Evolutionary conservation across 2,113 vertebrate species (phyloP).

Genomic region (Lagopus muta): DNA sequence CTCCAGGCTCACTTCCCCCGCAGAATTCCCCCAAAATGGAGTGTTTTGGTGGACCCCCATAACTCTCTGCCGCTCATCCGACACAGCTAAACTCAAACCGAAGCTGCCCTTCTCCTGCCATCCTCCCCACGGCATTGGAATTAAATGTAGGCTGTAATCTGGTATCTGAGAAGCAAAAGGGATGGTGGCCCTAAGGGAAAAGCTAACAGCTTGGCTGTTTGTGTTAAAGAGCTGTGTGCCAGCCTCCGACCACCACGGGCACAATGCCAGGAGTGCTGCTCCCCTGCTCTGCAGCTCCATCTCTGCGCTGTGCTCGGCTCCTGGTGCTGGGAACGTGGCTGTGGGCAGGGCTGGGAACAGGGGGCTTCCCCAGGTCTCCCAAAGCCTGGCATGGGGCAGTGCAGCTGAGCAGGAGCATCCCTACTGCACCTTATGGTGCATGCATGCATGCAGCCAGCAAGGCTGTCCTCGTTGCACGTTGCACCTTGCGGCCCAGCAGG

Average conservation of each 20-base stretch:
- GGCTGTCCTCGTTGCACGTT: no score
- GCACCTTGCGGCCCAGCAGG: not conserved
- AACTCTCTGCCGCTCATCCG: conserved; percentile 29
- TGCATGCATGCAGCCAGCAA: not conserved
- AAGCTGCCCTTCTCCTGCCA: conserved; percentile 73
- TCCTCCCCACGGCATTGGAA: conserved; percentile 68
- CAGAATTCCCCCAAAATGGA: conserved; percentile 37
- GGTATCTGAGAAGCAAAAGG: conserved; percentile 76
- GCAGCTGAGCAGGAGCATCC: not conserved
- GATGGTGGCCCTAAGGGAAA: conserved; percentile 77
- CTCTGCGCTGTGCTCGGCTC: no score
- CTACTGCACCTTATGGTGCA: accelerated
- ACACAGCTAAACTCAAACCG: conserved; percentile 71
- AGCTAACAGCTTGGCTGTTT: conserved; percentile 77
- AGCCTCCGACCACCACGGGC: conserved; percentile 70
- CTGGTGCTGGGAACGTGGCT: not conserved
- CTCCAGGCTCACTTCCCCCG: accelerated
- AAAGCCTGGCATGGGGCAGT: not conserved
- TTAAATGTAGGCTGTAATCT: conserved; percentile 78
- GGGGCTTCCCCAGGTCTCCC: not conserved
- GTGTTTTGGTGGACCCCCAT: not conserved
- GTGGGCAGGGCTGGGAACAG: not conserved
- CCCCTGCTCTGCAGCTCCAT: conserved; percentile 14
- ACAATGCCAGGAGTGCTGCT: conserved; percentile 60
- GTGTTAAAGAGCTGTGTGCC: conserved; percentile 77